These are phyloP conservation scores for Gadus chalcogrammus DNA, from an alignment of 2,113 vertebrate genomes.

Conservation along the genomic window DNA sequence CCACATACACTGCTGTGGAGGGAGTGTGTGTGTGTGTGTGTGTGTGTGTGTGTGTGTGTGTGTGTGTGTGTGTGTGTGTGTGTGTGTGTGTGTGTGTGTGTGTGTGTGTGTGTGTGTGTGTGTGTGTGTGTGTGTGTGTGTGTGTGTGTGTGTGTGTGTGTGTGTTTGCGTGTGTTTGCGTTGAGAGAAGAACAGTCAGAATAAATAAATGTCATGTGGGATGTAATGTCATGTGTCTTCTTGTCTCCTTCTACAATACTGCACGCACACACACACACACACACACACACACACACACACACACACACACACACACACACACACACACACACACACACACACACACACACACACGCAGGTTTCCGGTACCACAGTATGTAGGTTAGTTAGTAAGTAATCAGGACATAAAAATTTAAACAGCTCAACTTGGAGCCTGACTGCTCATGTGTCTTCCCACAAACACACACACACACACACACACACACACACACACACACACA, in stretches of 20 bases:
- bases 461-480: background rate
- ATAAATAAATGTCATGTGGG: no score
- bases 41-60: constrained; percentile 4
- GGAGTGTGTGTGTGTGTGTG: background rate
- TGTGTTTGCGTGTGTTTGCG: background rate
- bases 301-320: background rate
- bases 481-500: background rate
- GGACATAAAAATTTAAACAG: constrained; percentile 7
- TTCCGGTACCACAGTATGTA: background rate
- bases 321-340: background rate
- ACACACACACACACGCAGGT: background rate
- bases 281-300: background rate
- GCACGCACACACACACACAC: background rate
- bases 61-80: background rate
- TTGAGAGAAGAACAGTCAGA: no score
- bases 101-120: background rate
- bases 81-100: constrained; percentile 7
- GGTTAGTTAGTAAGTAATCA: constrained; percentile 1
- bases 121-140: constrained; percentile 3
- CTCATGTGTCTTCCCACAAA: background rate
- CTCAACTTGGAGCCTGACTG: background rate
- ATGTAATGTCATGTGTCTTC: no score
- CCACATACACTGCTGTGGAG: background rate
- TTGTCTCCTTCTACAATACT: background rate
- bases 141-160: background rate